Conservation (phyloP, 2,888 invertebrate species). For the Temnothorax unifasciatus region DNA sequence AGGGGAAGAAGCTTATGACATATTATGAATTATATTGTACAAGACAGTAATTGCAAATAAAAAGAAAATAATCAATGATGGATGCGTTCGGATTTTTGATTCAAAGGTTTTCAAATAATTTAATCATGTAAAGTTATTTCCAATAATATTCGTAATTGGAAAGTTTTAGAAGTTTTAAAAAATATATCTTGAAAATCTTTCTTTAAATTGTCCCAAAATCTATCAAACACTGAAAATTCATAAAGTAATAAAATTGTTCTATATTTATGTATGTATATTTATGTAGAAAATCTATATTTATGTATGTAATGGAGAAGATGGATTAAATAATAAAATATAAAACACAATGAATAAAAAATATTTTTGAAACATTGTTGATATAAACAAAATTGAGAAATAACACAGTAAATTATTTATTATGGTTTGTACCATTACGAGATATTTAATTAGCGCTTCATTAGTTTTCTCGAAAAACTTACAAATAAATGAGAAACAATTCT, state of each 20-base stretch:
- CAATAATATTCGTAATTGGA: too few relatives aligned
- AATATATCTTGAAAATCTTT: background rate
- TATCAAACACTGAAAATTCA: background rate
- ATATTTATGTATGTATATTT: background rate
- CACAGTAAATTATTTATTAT: background rate
- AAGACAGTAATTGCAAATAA: background rate
- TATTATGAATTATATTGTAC: background rate
- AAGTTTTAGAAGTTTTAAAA: background rate
- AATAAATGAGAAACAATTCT: background rate
- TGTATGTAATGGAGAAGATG: background rate
- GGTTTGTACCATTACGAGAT: background rate
- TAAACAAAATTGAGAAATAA: background rate
- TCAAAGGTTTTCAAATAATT: background rate
- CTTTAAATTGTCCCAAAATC: background rate
- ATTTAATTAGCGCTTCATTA: conserved; percentile 6
- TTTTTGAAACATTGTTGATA: background rate
- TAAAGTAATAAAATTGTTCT: background rate
- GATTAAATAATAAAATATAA: conserved; percentile 2
- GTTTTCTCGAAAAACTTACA: background rate
- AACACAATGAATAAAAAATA: background rate
- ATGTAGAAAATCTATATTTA: background rate
- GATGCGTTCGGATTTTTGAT: background rate
- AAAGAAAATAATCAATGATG: background rate
- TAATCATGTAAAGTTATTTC: background rate
- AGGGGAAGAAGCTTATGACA: background rate